Evolutionary conservation across 2,113 vertebrate species (phyloP), one percentile per base, ranked within the genome.

Genomic region (Bos javanicus): DNA sequence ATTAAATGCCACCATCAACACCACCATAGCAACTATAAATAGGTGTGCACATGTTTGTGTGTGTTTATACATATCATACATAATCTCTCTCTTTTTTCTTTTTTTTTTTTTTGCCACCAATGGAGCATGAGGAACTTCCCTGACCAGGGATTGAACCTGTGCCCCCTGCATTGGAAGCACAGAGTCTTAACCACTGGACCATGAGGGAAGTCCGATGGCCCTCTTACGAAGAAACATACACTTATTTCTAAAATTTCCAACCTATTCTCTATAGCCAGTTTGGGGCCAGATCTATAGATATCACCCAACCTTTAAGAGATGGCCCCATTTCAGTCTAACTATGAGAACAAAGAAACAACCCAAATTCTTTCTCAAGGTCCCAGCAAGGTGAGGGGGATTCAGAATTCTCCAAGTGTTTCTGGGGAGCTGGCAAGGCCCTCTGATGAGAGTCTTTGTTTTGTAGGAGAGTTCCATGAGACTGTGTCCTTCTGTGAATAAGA

Each of bases 391-490:
- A 2, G 33, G 36, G 26, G 36, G 33, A 17, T 28, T 39, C 25
- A 0, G 26, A 56, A 71, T 36, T 52, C 10, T 17, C n/a, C 48
- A 6, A 6, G 21, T 19, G 57, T 25, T 43, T 57, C 64, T 16
- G 25, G 52, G 26, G n/a, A 48, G 4, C 7, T 7, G 16, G 2
- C 1, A 2, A 23, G 33, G 86, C 39, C 30, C 0, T 2, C 5
- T 12, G n/a, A n/a, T 43, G 64, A 89, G 48, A 30, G 13, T 16
- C 59, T 56, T 30, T 21, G 21, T 1, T 23, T 2, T 6, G 5
- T 9, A 5, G 2, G 12, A 1, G 3, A 39, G 26, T 15, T 2
- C 54, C 1, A 6, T 10, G 28, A 13, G 14, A 7, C 30, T 6
- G 14, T 13, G 9, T 25, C 74, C 2, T 52, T 52, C 76, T 2